Evolutionary conservation across 2,113 vertebrate species (phyloP).

Genomic region (Argyrosomus japonicus): DNA sequence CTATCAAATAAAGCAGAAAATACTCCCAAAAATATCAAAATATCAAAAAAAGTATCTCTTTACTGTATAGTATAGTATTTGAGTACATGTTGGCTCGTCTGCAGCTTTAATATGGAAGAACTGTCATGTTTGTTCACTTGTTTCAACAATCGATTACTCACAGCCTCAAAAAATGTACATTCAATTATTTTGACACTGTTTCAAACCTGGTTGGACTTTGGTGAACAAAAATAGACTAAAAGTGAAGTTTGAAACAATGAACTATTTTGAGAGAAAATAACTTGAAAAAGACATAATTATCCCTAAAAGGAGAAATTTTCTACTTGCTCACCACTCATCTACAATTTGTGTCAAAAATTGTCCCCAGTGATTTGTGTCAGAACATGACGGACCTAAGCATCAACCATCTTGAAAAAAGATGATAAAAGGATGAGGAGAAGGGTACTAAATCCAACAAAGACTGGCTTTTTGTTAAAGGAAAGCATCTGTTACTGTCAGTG

Average conservation of each 20-base stretch:
- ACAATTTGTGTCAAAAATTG: background rate
- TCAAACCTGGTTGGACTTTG: background rate
- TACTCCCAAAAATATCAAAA: no score
- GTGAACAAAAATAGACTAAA: background rate
- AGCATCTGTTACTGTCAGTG: background rate
- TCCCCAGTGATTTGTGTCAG: background rate
- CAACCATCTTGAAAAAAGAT: background rate
- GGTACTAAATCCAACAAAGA: background rate
- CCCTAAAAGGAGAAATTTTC: background rate
- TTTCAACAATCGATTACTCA: background rate
- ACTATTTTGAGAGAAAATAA: constrained; percentile 3
- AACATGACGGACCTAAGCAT: background rate
- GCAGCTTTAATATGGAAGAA: background rate
- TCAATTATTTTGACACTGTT: background rate
- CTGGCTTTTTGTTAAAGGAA: background rate
- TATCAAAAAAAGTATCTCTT: no score
- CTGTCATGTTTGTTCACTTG: background rate
- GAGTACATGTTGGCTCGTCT: background rate
- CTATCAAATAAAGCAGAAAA: no score
- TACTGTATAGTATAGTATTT: background rate
- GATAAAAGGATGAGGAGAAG: background rate
- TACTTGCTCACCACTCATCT: background rate
- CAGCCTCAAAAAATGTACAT: no score
- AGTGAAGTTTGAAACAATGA: background rate
- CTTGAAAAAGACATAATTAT: background rate